Evolutionary conservation across 2,797 vertebrate genomes (phyloP), one percentile per base, ranked within the genome.

Genomic region (Tragopan temminckii): DNA sequence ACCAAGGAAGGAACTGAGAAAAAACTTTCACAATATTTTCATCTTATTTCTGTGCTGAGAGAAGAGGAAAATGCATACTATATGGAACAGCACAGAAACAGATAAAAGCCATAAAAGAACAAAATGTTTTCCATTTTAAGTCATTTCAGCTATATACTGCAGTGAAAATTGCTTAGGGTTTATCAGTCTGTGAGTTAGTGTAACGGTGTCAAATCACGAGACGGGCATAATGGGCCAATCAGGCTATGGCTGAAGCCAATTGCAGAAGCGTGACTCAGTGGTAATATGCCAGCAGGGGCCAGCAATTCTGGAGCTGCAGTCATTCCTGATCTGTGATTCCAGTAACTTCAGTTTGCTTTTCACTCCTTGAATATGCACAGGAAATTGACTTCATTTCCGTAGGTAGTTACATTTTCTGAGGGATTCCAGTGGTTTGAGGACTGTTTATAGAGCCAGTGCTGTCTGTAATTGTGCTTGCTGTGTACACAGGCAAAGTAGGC

Each of bases 121-220:
- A 90, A 86, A 93, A 82, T 50, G 8, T 25, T 92, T 8, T 89
- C 21, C 79, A 33, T 81, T 94, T 88, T 80, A 86, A 86, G 57
- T 58, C 33, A 80, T 93, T 94, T 90, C 63, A 88, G 67, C 53
- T 74, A 35, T 21, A 35, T 38, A 61, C 33, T 82, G 67, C 61
- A 58, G 83, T 40, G 80, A 95, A 94, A 95, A 94, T 94, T 90
- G 70, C 27, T 89, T 61, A 42, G 35, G 55, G 58, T 86, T 86
- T 93, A 69, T 92, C 67, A 78, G 0, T 64, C 69, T 81, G 82
- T 72, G 74, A 77, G 67, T 76, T 64, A 86, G 48, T 57, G 19
- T 78, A 91, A 76, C 14, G 48, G 48, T 45, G 29, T 86, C 59
- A 88, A 82, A 88, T 94, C 46, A 80, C 33, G 53, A 70, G 61